A percentile compares a stretch with the other conserved stretches of the same genome.
phyloP scores from a whole-genome alignment of 2,113 vertebrate species.

The Turnix velox region DNA sequence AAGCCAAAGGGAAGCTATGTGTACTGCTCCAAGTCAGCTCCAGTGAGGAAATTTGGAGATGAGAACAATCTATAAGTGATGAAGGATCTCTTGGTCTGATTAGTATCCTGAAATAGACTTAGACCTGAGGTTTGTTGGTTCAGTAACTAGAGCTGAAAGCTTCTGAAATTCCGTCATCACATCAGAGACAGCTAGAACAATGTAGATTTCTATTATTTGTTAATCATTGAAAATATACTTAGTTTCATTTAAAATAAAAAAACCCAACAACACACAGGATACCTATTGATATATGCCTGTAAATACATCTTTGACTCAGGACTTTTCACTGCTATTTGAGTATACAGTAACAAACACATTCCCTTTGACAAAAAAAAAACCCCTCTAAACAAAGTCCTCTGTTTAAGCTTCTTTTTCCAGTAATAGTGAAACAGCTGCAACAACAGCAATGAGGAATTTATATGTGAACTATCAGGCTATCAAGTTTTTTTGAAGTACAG shows the following conservation, averaged over 20 bases:
- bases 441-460: neutral
- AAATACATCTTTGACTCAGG: neutral
- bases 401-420: neutral
- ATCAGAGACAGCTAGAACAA: neutral
- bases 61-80: neutral
- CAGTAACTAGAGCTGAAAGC: constrained; percentile 1
- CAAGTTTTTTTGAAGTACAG: neutral
- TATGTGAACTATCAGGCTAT: neutral
- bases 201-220: neutral
- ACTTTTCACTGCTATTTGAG: neutral
- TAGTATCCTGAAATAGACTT: neutral
- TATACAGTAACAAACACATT: neutral
- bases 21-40: neutral
- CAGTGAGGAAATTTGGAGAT: neutral
- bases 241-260: neutral
- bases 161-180: neutral
- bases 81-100: neutral
- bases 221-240: neutral
- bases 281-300: neutral
- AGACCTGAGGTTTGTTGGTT: constrained; percentile 7
- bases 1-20: constrained; percentile 1
- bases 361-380: neutral
- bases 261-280: neutral
- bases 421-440: neutral
- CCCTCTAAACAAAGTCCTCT: neutral